Percentiles rank a stretch among this genome's conserved stretches.
Evolutionary conservation across 2,113 vertebrate genomes (phyloP).

Genomic region (Girardinichthys multiradiatus): DNA sequence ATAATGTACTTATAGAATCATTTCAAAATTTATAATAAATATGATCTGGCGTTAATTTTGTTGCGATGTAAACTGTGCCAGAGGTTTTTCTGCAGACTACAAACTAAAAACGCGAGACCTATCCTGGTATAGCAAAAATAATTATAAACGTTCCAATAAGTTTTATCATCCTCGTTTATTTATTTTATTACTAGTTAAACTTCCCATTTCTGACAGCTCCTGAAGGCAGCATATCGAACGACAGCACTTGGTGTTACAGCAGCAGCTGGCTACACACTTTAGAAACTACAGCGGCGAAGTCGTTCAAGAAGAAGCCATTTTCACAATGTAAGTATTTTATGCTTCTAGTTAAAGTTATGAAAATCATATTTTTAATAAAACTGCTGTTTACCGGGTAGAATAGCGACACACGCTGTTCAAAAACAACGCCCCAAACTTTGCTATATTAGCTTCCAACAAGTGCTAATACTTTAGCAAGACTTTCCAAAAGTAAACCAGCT

Average conservation of each 20-base stretch:
- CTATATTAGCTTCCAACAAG: slow-evolving; percentile 69
- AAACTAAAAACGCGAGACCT: neutral
- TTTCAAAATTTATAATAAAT: neutral
- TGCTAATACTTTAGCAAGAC: slow-evolving; percentile 37
- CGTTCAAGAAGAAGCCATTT: slow-evolving; percentile 1
- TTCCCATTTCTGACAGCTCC: slow-evolving; percentile 17
- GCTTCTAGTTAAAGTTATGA: neutral
- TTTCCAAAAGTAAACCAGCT: neutral
- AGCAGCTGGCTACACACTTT: slow-evolving; percentile 24
- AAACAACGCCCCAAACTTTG: slow-evolving; percentile 75
- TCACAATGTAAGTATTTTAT: slow-evolving; percentile 68
- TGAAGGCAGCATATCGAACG: slow-evolving; percentile 34
- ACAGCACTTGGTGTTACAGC: slow-evolving; percentile 52
- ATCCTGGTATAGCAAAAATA: neutral
- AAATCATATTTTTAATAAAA: neutral
- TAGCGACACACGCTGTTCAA: neutral
- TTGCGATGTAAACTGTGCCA: too few species aligned
- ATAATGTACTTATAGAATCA: neutral
- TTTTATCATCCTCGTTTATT: neutral
- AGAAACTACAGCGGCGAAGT: slow-evolving; percentile 22
- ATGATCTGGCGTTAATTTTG: neutral
- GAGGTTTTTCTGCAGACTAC: neutral
- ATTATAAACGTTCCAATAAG: neutral
- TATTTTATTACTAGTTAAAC: neutral
- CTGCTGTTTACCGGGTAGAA: slow-evolving; percentile 1